These are phyloP conservation scores for Dissostichus mawsoni DNA, from an alignment of 2,113 vertebrate genomes.

Conservation along the genomic window DNA sequence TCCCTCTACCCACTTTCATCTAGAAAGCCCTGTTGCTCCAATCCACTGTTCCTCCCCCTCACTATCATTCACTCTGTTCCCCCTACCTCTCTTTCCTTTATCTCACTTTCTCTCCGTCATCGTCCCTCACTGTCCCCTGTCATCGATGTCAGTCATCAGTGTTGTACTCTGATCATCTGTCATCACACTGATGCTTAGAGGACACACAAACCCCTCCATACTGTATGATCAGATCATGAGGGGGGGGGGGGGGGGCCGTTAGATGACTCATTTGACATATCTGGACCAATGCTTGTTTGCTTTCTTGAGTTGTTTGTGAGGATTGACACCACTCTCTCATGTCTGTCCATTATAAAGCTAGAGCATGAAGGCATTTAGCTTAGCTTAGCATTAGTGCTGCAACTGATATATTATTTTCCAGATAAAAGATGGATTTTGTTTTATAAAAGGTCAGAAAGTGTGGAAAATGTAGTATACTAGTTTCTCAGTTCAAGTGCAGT, in stretches of 20 bases:
- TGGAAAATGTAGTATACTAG: no score
- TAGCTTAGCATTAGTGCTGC: no score
- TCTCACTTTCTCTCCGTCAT: conserved; percentile 2
- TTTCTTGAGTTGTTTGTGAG: no score
- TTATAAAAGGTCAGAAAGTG: no score
- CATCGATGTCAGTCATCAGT: conserved; percentile 46
- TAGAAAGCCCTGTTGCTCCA: conserved; percentile 57
- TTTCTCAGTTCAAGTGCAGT: no score
- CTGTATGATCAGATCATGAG: background rate
- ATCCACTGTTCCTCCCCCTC: conserved; percentile 32
- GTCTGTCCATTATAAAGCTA: no score
- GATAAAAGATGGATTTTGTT: no score
- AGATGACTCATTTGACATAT: background rate
- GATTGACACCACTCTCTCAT: no score
- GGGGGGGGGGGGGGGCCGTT: no score
- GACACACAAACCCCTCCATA: conserved; percentile 9
- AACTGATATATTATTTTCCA: no score
- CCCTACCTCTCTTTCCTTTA: conserved; percentile 29
- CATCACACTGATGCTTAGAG: conserved; percentile 31
- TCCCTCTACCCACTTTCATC: conserved; percentile 46
- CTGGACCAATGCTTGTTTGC: background rate
- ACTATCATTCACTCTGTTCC: conserved; percentile 19
- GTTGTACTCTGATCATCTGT: conserved; percentile 50
- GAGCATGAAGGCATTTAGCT: no score
- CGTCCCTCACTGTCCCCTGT: conserved; percentile 35